Conservation (phyloP, 2,888 invertebrate genomes). For the Sipha maydis region DNA sequence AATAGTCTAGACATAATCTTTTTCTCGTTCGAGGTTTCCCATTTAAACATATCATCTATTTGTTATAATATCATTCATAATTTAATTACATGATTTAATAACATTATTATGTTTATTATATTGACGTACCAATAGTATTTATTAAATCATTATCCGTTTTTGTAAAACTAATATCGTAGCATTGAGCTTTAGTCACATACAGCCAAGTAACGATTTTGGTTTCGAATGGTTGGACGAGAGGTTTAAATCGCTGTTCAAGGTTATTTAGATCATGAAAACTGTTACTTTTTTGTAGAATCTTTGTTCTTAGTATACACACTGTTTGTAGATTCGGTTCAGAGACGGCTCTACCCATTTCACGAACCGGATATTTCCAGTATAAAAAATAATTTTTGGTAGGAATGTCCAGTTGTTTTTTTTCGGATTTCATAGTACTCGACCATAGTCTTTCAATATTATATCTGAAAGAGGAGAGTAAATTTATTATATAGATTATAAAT, state of each 20-base stretch:
- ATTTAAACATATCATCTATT: conserved; percentile 32
- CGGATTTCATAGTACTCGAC: background rate
- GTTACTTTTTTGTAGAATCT: conserved; percentile 16
- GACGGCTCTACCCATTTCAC: background rate
- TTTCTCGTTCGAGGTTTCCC: conserved; percentile 9
- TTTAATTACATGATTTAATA: background rate
- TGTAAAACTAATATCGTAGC: conserved; percentile 6
- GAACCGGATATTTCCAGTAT: conserved; percentile 42
- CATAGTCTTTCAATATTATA: conserved; percentile 29
- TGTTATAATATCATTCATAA: background rate
- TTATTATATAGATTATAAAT: too few species aligned
- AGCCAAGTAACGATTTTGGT: conserved; percentile 37
- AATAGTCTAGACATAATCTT: conserved; percentile 25
- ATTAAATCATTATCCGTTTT: conserved; percentile 17
- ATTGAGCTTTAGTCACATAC: conserved; percentile 34
- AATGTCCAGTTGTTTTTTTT: background rate
- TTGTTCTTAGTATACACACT: background rate
- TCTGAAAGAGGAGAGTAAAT: background rate
- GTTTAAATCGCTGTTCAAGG: background rate
- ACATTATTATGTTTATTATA: too few species aligned
- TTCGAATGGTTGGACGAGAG: background rate
- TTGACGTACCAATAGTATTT: conserved; percentile 4
- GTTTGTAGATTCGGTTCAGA: conserved; percentile 47
- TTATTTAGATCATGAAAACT: conserved; percentile 32
- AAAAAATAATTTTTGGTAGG: background rate